phyloP scores from a whole-genome alignment of 2,888 invertebrate species.

The Drosophila engyochracea region DNA sequence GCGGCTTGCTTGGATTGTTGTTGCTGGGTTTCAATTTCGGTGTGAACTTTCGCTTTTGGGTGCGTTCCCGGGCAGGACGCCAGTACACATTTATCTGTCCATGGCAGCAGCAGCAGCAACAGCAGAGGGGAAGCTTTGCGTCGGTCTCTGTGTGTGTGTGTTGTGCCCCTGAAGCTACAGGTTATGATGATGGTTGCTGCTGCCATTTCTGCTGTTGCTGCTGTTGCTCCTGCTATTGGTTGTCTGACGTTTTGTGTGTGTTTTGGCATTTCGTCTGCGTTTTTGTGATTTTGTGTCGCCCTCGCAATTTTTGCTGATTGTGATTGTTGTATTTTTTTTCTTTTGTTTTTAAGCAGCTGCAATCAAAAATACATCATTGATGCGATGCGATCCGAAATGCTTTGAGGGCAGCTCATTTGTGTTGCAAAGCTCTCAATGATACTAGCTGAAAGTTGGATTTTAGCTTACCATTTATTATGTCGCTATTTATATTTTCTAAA shows the following conservation, averaged over 20 bases:
- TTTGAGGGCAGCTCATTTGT: constrained; percentile 40
- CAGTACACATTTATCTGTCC: constrained; percentile 28
- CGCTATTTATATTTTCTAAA: not conserved
- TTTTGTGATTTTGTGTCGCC: constrained; percentile 60
- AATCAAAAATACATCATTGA: constrained; percentile 76
- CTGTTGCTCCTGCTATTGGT: constrained; percentile 12
- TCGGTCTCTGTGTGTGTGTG: constrained; percentile 4
- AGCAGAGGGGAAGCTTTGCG: not conserved
- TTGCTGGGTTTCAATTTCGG: constrained; percentile 78
- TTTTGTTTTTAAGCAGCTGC: constrained; percentile 57
- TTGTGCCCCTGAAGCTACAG: constrained; percentile 70
- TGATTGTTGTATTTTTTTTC: constrained; percentile 47
- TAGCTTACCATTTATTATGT: not conserved
- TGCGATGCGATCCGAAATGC: constrained; percentile 44
- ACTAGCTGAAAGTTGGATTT: constrained; percentile 13
- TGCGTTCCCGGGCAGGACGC: constrained; percentile 43
- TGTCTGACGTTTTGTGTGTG: constrained; percentile 13
- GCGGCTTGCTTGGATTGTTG: constrained; percentile 42
- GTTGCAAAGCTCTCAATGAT: constrained; percentile 28
- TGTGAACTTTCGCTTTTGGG: constrained; percentile 74
- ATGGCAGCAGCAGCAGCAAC: constrained; percentile 7
- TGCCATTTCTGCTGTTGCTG: constrained; percentile 8
- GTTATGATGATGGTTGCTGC: constrained; percentile 69
- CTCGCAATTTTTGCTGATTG: constrained; percentile 69
- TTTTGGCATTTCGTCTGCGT: constrained; percentile 66